Conservation (phyloP, 2,888 invertebrate species). For the Ellobium chinense region DNA sequence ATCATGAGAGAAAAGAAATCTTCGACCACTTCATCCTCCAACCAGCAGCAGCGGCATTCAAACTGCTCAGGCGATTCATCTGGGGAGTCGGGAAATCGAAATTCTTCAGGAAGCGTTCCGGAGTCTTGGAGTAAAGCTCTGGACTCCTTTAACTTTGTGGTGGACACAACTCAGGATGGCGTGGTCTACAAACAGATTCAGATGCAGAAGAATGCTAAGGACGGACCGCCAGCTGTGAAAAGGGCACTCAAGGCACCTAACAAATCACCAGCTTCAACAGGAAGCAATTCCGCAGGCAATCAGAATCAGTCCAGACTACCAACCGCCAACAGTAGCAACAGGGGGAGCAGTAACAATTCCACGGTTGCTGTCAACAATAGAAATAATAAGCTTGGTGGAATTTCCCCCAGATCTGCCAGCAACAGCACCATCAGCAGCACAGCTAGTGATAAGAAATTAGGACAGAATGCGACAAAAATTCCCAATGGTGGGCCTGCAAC, state of each 20-base stretch:
- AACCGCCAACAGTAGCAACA: background rate
- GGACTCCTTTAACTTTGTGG: conserved; percentile 59
- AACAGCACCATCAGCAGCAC: conserved; percentile 41
- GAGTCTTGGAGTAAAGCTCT: conserved; percentile 66
- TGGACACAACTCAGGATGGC: conserved; percentile 52
- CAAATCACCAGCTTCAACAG: conserved; percentile 3
- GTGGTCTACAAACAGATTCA: conserved; percentile 53
- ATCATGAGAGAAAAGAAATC: conserved; percentile 24
- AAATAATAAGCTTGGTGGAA: background rate
- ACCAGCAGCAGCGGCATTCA: conserved; percentile 55
- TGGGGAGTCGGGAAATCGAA: conserved; percentile 19
- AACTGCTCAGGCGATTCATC: conserved; percentile 50
- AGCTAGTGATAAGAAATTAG: conserved; percentile 14
- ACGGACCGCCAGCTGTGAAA: conserved; percentile 48
- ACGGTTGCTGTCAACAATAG: background rate
- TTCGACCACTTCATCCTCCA: conserved; percentile 10
- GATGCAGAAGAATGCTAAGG: conserved; percentile 52
- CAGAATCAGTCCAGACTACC: conserved; percentile 1
- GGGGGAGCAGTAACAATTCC: background rate
- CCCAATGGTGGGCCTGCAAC: background rate
- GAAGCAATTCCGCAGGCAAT: conserved; percentile 17
- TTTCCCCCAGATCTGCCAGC: conserved; percentile 11
- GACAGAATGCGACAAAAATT: conserved; percentile 9
- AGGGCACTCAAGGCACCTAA: background rate
- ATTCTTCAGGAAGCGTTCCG: conserved; percentile 49